These are phyloP conservation scores for Plebejus anna DNA, from an alignment of 2,888 invertebrate species.

Conservation along the genomic window DNA sequence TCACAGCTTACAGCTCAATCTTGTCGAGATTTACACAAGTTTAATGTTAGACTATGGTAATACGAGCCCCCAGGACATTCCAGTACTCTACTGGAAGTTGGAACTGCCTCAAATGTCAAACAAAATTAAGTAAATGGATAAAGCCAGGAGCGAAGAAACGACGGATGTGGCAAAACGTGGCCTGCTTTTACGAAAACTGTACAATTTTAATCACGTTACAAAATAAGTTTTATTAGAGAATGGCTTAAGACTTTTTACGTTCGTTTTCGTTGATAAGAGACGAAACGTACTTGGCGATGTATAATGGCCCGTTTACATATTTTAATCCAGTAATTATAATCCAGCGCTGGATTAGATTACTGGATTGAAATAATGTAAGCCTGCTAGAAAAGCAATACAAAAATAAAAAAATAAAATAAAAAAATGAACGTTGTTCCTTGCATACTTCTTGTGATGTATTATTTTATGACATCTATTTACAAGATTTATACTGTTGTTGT, in stretches of 20 bases:
- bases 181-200: background rate
- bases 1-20: slow-evolving; percentile 3
- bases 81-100: background rate
- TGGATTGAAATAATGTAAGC: too few relatives aligned
- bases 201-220: background rate
- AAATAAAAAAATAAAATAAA: too few relatives aligned
- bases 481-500: slow-evolving; percentile 25
- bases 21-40: background rate
- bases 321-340: too few relatives aligned
- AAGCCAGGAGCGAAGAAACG: slow-evolving; percentile 10
- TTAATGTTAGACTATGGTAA: slow-evolving; percentile 1
- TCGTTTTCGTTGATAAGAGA: too few relatives aligned
- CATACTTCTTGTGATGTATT: slow-evolving; percentile 12
- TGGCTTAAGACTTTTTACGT: too few relatives aligned
- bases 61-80: slow-evolving; percentile 4
- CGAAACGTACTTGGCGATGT: too few relatives aligned
- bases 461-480: slow-evolving; percentile 19
- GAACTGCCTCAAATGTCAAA: slow-evolving; percentile 17
- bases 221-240: background rate
- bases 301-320: too few relatives aligned
- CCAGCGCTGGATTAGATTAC: too few relatives aligned
- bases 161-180: background rate
- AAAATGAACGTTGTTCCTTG: background rate
- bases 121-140: slow-evolving; percentile 20
- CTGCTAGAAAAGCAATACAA: too few relatives aligned